phyloP scores from a whole-genome alignment of 2,797 vertebrate genomes.

The Sternotherus odoratus region DNA sequence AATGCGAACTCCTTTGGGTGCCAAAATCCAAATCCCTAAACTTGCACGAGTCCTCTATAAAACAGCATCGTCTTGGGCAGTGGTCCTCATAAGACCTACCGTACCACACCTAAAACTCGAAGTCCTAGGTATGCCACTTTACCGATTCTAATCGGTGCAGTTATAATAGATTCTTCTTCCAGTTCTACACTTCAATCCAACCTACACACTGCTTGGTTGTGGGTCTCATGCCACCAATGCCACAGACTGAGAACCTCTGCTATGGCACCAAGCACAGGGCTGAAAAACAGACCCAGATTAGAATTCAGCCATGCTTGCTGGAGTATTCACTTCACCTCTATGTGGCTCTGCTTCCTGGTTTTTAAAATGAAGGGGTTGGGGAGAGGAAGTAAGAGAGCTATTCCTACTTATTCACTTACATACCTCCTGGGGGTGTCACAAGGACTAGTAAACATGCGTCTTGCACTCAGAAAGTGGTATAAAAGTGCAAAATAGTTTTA shows the following conservation, averaged over 20 bases:
- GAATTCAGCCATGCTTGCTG: not conserved
- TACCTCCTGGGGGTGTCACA: not conserved
- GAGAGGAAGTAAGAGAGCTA: not conserved
- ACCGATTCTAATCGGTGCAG: not conserved
- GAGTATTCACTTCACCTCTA: not conserved
- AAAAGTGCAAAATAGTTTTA: accelerated
- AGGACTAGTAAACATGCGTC: not conserved
- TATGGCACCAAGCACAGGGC: not conserved
- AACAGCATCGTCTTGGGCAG: not conserved
- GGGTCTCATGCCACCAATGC: not conserved
- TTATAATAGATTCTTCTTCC: not conserved
- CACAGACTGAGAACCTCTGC: not conserved
- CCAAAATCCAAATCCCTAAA: accelerated
- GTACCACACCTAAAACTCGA: not conserved
- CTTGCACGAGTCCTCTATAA: not conserved
- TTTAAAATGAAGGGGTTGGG: not conserved
- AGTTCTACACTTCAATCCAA: not conserved
- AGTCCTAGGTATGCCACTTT: not conserved
- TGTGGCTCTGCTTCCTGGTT: not conserved
- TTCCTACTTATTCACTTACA: not conserved
- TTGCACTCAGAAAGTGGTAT: not conserved
- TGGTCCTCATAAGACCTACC: not conserved
- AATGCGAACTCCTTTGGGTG: not conserved
- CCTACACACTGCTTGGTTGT: too few relatives aligned
- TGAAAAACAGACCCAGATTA: not conserved